phyloP scores from a whole-genome alignment of 2,888 invertebrate genomes.

The Dasypolia templi region DNA sequence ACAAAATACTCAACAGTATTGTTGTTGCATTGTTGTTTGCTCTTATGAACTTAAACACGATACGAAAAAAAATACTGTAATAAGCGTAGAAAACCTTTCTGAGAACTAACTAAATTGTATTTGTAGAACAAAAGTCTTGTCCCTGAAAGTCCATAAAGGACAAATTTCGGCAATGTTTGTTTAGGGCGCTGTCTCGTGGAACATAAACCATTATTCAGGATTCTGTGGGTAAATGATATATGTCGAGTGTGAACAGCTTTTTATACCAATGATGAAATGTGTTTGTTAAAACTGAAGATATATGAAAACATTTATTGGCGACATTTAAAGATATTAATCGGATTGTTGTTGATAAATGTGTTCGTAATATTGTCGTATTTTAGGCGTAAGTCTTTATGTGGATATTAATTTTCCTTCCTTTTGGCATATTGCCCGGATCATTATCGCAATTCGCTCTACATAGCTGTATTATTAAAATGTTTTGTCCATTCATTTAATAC shows the following conservation, averaged over 20 bases:
- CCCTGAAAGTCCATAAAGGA: slow-evolving; percentile 61
- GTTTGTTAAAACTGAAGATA: slow-evolving; percentile 20
- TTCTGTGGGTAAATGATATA: slow-evolving; percentile 55
- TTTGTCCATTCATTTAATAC: slow-evolving; percentile 12
- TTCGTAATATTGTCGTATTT: slow-evolving; percentile 46
- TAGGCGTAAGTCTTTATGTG: slow-evolving; percentile 44
- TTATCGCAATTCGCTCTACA: slow-evolving; percentile 53
- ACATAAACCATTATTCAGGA: slow-evolving; percentile 73
- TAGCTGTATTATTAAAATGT: slow-evolving; percentile 29
- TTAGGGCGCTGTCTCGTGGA: slow-evolving; percentile 72
- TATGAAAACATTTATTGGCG: slow-evolving; percentile 14
- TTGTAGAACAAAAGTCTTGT: slow-evolving; percentile 60
- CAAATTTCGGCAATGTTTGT: slow-evolving; percentile 76
- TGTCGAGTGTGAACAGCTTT: slow-evolving; percentile 37
- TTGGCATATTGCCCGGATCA: slow-evolving; percentile 58
- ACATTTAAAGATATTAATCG: slow-evolving; percentile 29
- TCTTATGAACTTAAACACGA: slow-evolving; percentile 13
- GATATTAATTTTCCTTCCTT: slow-evolving; percentile 53
- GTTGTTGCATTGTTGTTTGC: too few relatives aligned
- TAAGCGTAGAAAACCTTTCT: slow-evolving; percentile 42
- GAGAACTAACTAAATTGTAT: slow-evolving; percentile 56
- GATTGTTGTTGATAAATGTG: slow-evolving; percentile 45
- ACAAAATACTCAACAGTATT: slow-evolving; percentile 26
- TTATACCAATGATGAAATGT: slow-evolving; percentile 30
- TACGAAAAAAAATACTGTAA: slow-evolving; percentile 31